Evolutionary conservation across 2,888 invertebrate genomes (phyloP).

Genomic region (Taenaris catops): DNA sequence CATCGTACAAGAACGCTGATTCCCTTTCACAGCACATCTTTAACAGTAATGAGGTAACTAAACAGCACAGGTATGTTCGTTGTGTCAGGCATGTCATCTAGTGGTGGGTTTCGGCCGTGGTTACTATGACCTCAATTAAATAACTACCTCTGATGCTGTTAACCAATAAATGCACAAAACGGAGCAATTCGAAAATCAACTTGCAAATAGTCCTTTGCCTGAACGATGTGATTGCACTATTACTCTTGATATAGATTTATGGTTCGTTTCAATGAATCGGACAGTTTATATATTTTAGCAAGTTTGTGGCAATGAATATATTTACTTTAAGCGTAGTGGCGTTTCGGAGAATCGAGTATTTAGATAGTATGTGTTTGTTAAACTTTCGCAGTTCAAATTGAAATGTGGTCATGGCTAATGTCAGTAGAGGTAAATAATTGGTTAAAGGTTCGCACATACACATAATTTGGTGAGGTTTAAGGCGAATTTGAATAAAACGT

Average conservation of each 20-base stretch:
- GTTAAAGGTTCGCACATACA: background rate
- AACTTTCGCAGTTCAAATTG: background rate
- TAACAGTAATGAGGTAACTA: no score
- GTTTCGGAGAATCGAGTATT: background rate
- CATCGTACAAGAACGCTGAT: no score
- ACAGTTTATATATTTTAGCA: constrained; percentile 7
- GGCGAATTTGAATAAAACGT: constrained; percentile 8
- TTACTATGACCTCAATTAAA: constrained; percentile 42
- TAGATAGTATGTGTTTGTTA: background rate
- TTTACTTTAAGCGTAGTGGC: constrained; percentile 1
- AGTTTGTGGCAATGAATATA: constrained; percentile 3
- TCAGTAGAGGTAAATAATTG: background rate
- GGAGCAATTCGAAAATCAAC: constrained; percentile 32
- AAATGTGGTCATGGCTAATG: background rate
- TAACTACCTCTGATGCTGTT: constrained; percentile 40
- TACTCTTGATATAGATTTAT: constrained; percentile 63
- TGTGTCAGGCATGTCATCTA: no score
- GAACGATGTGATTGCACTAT: constrained; percentile 67
- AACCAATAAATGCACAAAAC: constrained; percentile 35
- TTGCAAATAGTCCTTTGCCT: constrained; percentile 61
- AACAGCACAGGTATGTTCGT: no score
- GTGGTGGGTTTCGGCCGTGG: no score
- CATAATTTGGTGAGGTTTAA: background rate
- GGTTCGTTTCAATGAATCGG: constrained; percentile 20
- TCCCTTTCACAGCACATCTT: no score